Evolutionary conservation across 2,888 invertebrate species (phyloP).

Genomic region (Spicauda simplicius): DNA sequence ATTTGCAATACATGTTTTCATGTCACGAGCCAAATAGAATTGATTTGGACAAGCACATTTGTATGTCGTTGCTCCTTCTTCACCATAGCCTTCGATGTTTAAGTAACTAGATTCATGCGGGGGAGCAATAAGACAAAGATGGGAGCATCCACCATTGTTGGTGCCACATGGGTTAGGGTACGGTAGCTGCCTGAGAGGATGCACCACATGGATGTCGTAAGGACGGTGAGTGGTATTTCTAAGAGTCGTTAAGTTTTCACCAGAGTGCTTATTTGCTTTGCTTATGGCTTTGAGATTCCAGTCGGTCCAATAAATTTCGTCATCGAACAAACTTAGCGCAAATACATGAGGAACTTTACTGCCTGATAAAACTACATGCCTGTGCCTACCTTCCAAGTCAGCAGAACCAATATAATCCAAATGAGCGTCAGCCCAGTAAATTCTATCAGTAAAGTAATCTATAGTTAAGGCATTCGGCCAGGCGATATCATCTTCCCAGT

Average conservation of each 20-base stretch:
- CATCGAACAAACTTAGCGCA: slow-evolving; percentile 96
- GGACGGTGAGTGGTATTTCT: slow-evolving; percentile 97
- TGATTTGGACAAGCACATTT: slow-evolving; percentile 98
- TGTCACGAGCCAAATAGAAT: slow-evolving; percentile 92
- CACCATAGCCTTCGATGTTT: slow-evolving; percentile 91
- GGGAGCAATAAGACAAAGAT: slow-evolving; percentile 96
- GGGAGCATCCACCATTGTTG: slow-evolving; percentile 98
- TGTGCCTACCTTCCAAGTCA: slow-evolving; percentile 95
- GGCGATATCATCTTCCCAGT: slow-evolving; percentile 96
- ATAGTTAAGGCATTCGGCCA: slow-evolving; percentile 99
- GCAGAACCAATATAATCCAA: slow-evolving; percentile 98
- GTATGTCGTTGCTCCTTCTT: slow-evolving; percentile 91
- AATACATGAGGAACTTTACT: slow-evolving; percentile 96
- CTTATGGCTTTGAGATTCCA: slow-evolving; percentile 98
- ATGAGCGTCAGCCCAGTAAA: slow-evolving; percentile 99
- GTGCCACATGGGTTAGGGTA: slow-evolving; percentile 95
- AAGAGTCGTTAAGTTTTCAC: slow-evolving; percentile 89
- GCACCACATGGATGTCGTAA: slow-evolving; percentile 96
- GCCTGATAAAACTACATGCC: slow-evolving; percentile 92
- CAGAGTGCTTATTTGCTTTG: slow-evolving; percentile 96
- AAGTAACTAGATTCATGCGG: slow-evolving; percentile 90
- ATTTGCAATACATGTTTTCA: slow-evolving; percentile 96
- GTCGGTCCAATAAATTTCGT: slow-evolving; percentile 98
- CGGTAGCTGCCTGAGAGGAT: slow-evolving; percentile 93
- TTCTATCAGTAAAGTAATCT: slow-evolving; percentile 97